Evolutionary conservation across 1,140 invertebrate genomes (phyloP).

Genomic region (Zaprionus ghesquierei): DNA sequence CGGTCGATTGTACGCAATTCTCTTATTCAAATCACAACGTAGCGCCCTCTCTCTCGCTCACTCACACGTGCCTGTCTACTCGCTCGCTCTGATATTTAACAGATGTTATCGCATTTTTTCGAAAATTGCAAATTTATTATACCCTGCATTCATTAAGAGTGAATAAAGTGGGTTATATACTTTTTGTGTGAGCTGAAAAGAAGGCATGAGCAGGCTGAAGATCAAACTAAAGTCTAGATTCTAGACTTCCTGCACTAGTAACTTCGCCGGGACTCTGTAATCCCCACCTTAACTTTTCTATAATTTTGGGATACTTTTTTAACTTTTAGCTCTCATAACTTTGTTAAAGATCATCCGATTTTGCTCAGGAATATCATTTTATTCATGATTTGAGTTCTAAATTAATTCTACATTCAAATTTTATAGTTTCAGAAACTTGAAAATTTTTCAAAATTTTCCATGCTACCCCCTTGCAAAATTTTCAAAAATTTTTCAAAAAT

Average conservation of each 20-base stretch:
- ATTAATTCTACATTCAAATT: too few relatives aligned
- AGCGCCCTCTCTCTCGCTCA: neutral
- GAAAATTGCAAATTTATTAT: conserved; percentile 11
- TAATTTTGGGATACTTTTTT: too few relatives aligned
- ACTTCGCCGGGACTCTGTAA: too few relatives aligned
- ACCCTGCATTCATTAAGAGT: neutral
- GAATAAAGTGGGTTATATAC: neutral
- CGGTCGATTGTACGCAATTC: neutral
- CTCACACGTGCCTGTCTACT: neutral
- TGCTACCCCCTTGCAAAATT: too few relatives aligned
- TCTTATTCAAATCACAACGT: neutral
- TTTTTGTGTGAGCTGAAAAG: neutral
- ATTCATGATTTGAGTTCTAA: too few relatives aligned
- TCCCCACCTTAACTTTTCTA: too few relatives aligned
- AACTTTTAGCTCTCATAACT: neutral
- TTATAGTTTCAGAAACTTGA: too few relatives aligned
- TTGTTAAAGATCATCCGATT: neutral
- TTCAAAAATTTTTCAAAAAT: too few relatives aligned
- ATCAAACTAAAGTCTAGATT: too few relatives aligned
- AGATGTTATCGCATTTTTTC: conserved; percentile 7
- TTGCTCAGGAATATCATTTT: too few relatives aligned
- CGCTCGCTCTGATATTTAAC: neutral
- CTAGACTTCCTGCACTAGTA: too few relatives aligned
- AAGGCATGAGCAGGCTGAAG: too few relatives aligned
- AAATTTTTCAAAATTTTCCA: neutral